Evolutionary conservation across 2,888 invertebrate species (phyloP), one percentile per base, ranked within the genome.

Genomic region (Folsomia manolachei): DNA sequence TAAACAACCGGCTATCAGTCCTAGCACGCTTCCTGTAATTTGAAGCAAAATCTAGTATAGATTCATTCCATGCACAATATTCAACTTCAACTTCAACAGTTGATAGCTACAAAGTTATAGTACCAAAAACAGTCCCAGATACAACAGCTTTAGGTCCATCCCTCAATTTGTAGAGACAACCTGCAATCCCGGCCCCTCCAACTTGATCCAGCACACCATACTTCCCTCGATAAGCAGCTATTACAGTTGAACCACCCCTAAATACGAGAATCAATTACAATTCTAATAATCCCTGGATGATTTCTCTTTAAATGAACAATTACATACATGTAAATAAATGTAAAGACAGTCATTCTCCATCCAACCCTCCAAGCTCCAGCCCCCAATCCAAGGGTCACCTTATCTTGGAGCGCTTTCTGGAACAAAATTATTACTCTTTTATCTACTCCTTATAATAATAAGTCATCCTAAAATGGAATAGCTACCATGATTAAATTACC

Each of bases 341-440:
- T 87, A 81, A 93, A 93, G 0, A 88, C 82, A 4, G 87, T 87
- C 26, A 92, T 82, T 80, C 90, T 87, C 89, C 89, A 89, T 1
- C 89, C 90, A 88, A 90, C 90, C 79, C 85, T 86, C 19, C 86
- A 86, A 0, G 89, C 91, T n/a, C 92, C 92, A 84, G 86, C 90
- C 0, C 88, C 88, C 84, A 93, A 91, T 77, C 87, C 88, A 21
- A 89, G 64, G 0, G 88, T 89, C 0, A 92, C 89, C 82, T 86
- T 85, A 82, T 91, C 89, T 84, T 92, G 91, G 19, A 93, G 83
- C 81, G 87, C 87, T 86, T 87, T 88, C 89, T 91, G 71, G 61
- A n/a, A n/a, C n/a, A n/a, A n/a, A n/a, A n/a, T n/a, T n/a, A n/a
- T n/a, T n/a, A n/a, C n/a, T n/a, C n/a, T n/a, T n/a, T n/a, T n/a